Evolutionary conservation across 1,140 invertebrate genomes (phyloP), one percentile per base, ranked within the genome.

Genomic region (Meloidogyne floridensis): DNA sequence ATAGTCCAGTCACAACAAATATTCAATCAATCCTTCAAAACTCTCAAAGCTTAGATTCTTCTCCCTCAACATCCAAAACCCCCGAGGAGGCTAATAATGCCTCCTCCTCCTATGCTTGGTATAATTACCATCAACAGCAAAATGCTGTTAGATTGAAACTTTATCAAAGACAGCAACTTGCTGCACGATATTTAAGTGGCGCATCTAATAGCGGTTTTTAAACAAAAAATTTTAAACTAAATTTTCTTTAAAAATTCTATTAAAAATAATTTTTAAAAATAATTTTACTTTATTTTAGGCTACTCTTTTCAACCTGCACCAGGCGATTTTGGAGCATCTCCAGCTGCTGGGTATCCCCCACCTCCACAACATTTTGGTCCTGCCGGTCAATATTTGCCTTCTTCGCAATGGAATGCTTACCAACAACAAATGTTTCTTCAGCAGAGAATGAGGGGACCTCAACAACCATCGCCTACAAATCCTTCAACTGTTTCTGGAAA

Each of bases 401-500:
- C 59, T n/a, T n/a, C 59, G 6, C 59, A 65, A 65, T 65, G 59
- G 59, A n/a, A 15, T n/a, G 59, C 59, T 65, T 65, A 65, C n/a
- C 59, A 65, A n/a, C 59, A 65, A 65, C 59, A 65, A 65, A 65
- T 65, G 59, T 65, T n/a, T 65, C 59, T 65, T 65, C 59, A 65
- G 7, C 59, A 65, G 8, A 65, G 59, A 65, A 65, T 65, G 59
- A 65, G 59, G 5, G 59, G 59, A 6, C 59, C 59, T 65, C 59
- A 65, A 32, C 32, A 32, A 18, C 59, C 59, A 65, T 65, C 59
- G n/a, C 59, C 59, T 7, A 65, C 59, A 8, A 69, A 72, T 72
- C 59, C 53, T 71, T 72, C 77, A 71, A n/a, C 77, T 71, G 77
- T 71, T 47, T 20, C 76, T 42, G 56, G 8, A 75, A 53, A 75